phyloP scores from a whole-genome alignment of 1,140 invertebrate species.

The Nasonia longicornis region DNA sequence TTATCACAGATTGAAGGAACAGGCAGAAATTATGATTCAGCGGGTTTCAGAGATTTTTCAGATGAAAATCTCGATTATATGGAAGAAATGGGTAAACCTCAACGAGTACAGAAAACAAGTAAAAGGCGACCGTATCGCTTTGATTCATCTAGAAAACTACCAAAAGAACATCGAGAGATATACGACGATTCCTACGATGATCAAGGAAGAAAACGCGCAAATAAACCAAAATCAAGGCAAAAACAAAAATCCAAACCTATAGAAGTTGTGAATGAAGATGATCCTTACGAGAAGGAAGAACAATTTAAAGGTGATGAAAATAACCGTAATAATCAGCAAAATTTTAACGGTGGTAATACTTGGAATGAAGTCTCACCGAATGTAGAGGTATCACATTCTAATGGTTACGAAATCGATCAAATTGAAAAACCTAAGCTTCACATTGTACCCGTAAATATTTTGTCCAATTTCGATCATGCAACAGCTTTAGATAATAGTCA shows the following conservation, averaged over 20 bases:
- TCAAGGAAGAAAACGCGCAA: conserved; percentile 51
- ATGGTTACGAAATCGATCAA: conserved; percentile 58
- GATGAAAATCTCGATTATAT: conserved; percentile 59
- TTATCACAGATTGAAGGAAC: background rate
- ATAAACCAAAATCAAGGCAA: conserved; percentile 53
- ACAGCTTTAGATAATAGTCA: conserved; percentile 64
- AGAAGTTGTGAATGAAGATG: conserved; percentile 53
- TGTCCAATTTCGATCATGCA: conserved; percentile 63
- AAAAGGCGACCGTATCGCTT: conserved; percentile 54
- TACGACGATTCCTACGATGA: conserved; percentile 51
- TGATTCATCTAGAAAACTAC: conserved; percentile 53
- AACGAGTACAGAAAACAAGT: conserved; percentile 55
- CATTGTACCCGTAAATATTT: conserved; percentile 61
- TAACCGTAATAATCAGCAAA: conserved; percentile 45
- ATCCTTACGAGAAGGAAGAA: conserved; percentile 53
- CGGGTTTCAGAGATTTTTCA: conserved; percentile 56
- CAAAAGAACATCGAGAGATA: conserved; percentile 61
- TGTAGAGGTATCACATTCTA: conserved; percentile 57
- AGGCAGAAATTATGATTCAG: conserved; percentile 45
- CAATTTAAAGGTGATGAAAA: conserved; percentile 41
- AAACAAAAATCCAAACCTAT: conserved; percentile 53
- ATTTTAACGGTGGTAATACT: conserved; percentile 30
- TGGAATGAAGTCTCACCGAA: conserved; percentile 63
- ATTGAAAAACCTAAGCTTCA: conserved; percentile 63
- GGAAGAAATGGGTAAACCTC: conserved; percentile 59